Conservation (phyloP, 2,797 vertebrate species). For the Pogoniulus pusillus region DNA sequence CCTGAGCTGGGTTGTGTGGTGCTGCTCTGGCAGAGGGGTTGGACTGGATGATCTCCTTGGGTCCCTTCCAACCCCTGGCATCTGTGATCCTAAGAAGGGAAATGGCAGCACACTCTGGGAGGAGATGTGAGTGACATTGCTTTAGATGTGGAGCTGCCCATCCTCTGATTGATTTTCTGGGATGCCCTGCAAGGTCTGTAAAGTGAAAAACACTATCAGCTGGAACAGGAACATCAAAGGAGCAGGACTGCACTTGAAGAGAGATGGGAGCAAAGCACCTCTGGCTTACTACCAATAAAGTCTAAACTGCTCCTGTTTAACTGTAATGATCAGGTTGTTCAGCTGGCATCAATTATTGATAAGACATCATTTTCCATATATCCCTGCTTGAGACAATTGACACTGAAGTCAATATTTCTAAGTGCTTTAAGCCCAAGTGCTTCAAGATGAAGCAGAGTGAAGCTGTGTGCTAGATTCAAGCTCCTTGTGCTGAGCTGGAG, state of each 20-base stretch:
- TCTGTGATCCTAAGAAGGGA: too few species aligned
- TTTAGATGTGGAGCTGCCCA: slow-evolving; percentile 20
- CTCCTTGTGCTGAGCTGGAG: too few species aligned
- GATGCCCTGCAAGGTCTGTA: neutral
- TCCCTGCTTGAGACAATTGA: neutral
- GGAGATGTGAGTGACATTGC: neutral
- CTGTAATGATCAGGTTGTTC: slow-evolving; percentile 21
- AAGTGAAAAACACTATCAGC: slow-evolving; percentile 38
- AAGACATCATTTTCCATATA: neutral
- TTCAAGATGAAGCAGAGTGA: neutral
- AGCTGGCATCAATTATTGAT: slow-evolving; percentile 22
- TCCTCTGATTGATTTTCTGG: neutral
- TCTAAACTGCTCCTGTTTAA: neutral
- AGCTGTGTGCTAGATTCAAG: too few species aligned
- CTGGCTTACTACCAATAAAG: neutral
- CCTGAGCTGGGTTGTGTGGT: too few species aligned
- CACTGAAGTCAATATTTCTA: neutral
- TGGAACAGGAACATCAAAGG: slow-evolving; percentile 18
- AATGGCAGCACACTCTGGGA: neutral
- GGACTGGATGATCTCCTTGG: too few species aligned
- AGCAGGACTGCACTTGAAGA: neutral
- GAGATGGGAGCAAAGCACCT: neutral
- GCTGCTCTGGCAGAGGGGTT: too few species aligned
- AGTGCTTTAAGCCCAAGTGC: neutral
- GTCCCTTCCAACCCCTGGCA: too few species aligned